Evolutionary conservation across 53 echinoderm and acorn worm species (phyloP).

Genomic region (Holothuria scabra): DNA sequence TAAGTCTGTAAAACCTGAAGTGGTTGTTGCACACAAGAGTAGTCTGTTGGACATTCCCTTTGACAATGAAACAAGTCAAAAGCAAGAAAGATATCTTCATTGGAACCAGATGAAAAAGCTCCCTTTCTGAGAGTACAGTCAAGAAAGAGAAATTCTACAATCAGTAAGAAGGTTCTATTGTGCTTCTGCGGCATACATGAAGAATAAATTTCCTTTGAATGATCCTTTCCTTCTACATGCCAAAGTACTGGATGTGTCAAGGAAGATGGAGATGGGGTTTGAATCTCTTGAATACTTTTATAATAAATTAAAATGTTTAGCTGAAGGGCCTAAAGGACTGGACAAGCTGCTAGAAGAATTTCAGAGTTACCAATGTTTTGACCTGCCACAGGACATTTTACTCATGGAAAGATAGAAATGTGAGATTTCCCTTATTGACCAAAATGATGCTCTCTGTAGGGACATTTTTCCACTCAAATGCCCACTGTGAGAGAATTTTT

Average conservation of each 20-base stretch:
- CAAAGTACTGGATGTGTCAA: constrained; percentile 50
- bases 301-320: constrained; percentile 49
- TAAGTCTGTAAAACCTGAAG: constrained; percentile 41
- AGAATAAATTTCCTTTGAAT: constrained; percentile 58
- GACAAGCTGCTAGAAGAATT: constrained; percentile 61
- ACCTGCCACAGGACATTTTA: constrained; percentile 44
- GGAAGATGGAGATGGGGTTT: constrained; percentile 31
- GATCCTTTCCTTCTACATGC: constrained; percentile 58
- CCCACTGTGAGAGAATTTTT: constrained; percentile 62
- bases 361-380: constrained; percentile 47
- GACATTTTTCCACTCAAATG: constrained; percentile 60
- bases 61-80: constrained; percentile 47
- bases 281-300: constrained; percentile 51
- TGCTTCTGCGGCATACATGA: constrained; percentile 48
- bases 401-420: constrained; percentile 25
- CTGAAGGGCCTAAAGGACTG: constrained; percentile 22
- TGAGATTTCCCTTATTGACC: constrained; percentile 46
- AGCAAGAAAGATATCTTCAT: constrained; percentile 54
- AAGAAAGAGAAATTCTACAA: constrained; percentile 43
- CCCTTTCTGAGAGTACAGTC: constrained; percentile 18
- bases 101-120: constrained; percentile 49
- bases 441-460: constrained; percentile 52
- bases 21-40: constrained; percentile 29
- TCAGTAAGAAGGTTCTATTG: constrained; percentile 36
- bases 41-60: constrained; percentile 48